A percentile compares a stretch with the other conserved stretches of the same genome.
These are phyloP conservation scores for Caenorhabditis sp. DNA, from an alignment of 2,888 invertebrate genomes.

Conservation along the genomic window DNA sequence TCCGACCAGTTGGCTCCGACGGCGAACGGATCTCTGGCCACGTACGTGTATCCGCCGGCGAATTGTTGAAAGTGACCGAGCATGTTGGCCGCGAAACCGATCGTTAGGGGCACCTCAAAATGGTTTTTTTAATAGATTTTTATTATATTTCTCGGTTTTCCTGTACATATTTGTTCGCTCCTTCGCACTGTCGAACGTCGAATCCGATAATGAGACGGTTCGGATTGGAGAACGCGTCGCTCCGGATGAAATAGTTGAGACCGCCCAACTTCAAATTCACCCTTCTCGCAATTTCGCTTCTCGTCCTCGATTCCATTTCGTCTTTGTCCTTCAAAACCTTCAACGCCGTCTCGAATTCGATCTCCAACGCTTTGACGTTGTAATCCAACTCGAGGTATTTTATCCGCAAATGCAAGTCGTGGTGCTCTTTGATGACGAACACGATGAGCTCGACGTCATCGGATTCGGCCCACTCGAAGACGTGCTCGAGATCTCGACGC, in stretches of 20 bases:
- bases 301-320: too few relatives aligned
- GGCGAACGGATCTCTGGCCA: not conserved
- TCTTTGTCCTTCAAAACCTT: not conserved
- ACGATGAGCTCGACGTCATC: slow-evolving; percentile 3
- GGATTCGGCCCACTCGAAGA: slow-evolving; percentile 14
- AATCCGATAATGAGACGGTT: slow-evolving; percentile 19
- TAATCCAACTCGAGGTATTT: slow-evolving; percentile 37
- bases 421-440: slow-evolving; percentile 1
- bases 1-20: not conserved
- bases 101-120: slow-evolving; percentile 1
- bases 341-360: not conserved
- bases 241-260: slow-evolving; percentile 15
- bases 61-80: not conserved
- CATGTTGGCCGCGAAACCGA: slow-evolving; percentile 30
- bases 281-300: too few relatives aligned
- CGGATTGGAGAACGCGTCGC: not conserved
- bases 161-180: not conserved
- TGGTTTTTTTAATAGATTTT: too few relatives aligned
- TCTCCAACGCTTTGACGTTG: slow-evolving; percentile 34
- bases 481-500: not conserved
- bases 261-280: slow-evolving; percentile 50
- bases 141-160: too few relatives aligned
- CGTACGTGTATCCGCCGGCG: slow-evolving; percentile 9
- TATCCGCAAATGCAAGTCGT: slow-evolving; percentile 12
- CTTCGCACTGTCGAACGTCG: not conserved